Base-by-base conservation (phyloP, 2,113 vertebrate genomes). In the Gymnogyps californianus region DNA sequence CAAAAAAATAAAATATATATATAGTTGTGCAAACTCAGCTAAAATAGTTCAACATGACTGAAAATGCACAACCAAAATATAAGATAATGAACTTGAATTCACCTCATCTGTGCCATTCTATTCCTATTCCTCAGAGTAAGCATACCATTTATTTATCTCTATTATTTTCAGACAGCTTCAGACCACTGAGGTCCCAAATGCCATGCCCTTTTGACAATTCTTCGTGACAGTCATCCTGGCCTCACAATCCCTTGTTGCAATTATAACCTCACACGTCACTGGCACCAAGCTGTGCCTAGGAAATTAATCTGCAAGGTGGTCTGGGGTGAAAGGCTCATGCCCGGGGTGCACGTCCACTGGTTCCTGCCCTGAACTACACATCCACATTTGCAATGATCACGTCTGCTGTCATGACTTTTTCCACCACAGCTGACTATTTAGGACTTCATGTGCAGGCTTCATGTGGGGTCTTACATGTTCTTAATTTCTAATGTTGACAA, bases 311-410 rank as follows among this genome's bases (percentile, higher is more conserved):
- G 44, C 32, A 31, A 29, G 10, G 25, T 36, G 21, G 13, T 44
- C 40, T 4, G 6, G 12, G 51, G 16, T 6, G 40, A 78, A 62
- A 31, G 10, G 34, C 9, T 61, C 31, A 7, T 1, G 0, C 0
- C 2, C 6, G 32, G 29, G 17, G 5, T 26, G 11, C 62, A 15
- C 0, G 0, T 42, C 10, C 29, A 6, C 42, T 5, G 42, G 29
- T 16, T 83, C 47, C 57, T 77, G 52, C 64, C 34, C 29, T 34
- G 21, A 76, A 36, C 22, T 67, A 6, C 66, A 13, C 13, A 22
- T 11, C 20, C 36, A 42, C 13, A 4, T 12, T 13, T 16, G 28
- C n/a, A 72, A 22, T 0, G 0, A n/a, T 13, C 12, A 9, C 0
- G 0, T 6, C 34, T 4, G 1, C 49, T 49, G 18, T 17, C 21